Conservation (phyloP, 2,113 vertebrate genomes). For the Ranitomeya imitator region DNA sequence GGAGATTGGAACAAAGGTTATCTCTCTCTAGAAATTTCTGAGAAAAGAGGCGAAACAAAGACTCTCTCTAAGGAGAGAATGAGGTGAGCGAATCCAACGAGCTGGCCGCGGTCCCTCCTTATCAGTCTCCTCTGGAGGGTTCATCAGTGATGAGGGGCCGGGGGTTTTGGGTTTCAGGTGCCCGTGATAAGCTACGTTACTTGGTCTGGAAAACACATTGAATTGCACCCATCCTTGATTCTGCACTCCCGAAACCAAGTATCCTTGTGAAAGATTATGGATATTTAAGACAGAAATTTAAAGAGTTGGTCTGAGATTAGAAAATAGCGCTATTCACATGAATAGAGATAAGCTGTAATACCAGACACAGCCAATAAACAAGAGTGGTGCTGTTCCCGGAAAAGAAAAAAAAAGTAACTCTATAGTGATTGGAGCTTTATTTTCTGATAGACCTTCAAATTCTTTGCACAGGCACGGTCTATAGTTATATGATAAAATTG, state of each 20-base stretch:
- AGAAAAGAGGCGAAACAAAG: constrained; percentile 29
- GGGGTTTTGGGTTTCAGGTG: constrained; percentile 31
- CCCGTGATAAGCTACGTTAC: constrained; percentile 16
- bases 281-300: not conserved
- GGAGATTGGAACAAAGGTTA: constrained; percentile 23
- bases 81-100: not conserved
- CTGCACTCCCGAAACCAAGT: not conserved
- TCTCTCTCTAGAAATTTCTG: constrained; percentile 22
- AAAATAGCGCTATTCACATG: not conserved
- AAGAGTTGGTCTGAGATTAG: not conserved
- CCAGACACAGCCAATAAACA: not conserved
- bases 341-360: not conserved
- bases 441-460: too few relatives aligned
- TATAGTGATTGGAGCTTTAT: too few relatives aligned
- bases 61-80: constrained; percentile 26
- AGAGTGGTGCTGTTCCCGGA: not conserved
- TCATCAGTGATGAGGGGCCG: not conserved
- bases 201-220: constrained; percentile 5
- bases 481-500: too few relatives aligned
- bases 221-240: not conserved
- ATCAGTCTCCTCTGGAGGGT: constrained; percentile 26
- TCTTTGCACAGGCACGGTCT: too few relatives aligned
- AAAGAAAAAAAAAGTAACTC: not conserved
- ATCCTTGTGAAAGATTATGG: not conserved
- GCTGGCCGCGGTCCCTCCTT: constrained; percentile 18